These are phyloP conservation scores for Drosophila austrosaltans DNA, from an alignment of 2,888 invertebrate genomes.

Conservation along the genomic window DNA sequence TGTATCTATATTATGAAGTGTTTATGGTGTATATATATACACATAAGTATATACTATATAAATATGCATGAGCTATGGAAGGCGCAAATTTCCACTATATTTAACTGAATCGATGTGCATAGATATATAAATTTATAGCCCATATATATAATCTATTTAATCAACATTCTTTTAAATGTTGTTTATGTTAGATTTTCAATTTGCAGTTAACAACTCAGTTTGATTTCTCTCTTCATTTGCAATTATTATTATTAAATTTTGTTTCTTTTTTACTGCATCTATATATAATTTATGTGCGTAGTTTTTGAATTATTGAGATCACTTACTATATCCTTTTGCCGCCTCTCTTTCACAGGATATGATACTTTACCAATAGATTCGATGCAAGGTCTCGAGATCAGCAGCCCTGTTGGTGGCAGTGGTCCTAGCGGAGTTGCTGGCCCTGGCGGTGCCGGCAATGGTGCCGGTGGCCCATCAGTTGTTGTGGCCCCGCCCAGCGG, in stretches of 20 bases:
- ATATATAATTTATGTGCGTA: not conserved
- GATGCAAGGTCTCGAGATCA: conserved; percentile 97
- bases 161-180: not conserved
- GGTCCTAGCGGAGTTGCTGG: conserved; percentile 71
- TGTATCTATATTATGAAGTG: conserved; percentile 5
- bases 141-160: not conserved
- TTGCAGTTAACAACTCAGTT: not conserved
- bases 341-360: conserved; percentile 88
- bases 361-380: conserved; percentile 99
- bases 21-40: not conserved
- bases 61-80: conserved; percentile 17
- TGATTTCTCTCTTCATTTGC: not conserved
- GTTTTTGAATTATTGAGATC: not conserved
- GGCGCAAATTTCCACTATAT: not conserved
- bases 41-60: conserved; percentile 17
- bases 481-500: conserved; percentile 81
- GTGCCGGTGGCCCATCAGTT: conserved; percentile 59
- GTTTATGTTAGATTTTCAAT: not conserved
- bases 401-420: conserved; percentile 84
- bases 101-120: not conserved
- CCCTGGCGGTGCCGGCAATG: conserved; percentile 48
- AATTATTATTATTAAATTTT: not conserved
- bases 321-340: not conserved
- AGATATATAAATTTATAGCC: not conserved
- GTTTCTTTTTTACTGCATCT: not conserved